These are phyloP conservation scores for Solen grandis DNA, from an alignment of 1,140 invertebrate species.

Conservation along the genomic window DNA sequence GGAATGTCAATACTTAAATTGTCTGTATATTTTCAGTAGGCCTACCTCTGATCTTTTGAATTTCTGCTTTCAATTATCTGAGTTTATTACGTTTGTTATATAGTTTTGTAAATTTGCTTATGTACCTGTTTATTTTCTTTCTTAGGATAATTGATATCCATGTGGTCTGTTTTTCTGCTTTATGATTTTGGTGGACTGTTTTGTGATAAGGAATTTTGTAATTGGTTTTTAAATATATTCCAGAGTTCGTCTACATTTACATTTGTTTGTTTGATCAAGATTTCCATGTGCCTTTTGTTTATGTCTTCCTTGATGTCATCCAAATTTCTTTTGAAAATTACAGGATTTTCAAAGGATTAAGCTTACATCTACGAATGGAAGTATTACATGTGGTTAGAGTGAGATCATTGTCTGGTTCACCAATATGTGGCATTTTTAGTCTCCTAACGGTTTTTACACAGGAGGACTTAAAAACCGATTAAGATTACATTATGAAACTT, in stretches of 20 bases:
- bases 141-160: background rate
- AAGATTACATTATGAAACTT: too few species aligned
- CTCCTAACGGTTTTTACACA: too few species aligned
- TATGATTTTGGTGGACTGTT: constrained; percentile 10
- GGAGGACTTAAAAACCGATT: too few species aligned
- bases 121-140: constrained; percentile 26
- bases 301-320: too few species aligned
- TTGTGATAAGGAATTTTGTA: background rate
- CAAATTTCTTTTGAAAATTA: constrained; percentile 6
- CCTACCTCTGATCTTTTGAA: constrained; percentile 25
- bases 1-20: constrained; percentile 15
- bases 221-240: constrained; percentile 8
- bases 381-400: background rate
- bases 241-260: background rate
- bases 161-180: constrained; percentile 4
- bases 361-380: background rate
- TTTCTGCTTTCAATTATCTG: constrained; percentile 4
- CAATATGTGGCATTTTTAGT: constrained; percentile 27
- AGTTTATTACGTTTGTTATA: background rate
- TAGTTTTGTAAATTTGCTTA: background rate
- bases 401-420: constrained; percentile 20
- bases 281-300: background rate
- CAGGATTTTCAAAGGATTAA: background rate
- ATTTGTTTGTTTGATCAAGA: background rate
- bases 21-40: constrained; percentile 35